Evolutionary conservation across 2,888 invertebrate genomes (phyloP).

Genomic region (Caenorhabditis doughertyi): DNA sequence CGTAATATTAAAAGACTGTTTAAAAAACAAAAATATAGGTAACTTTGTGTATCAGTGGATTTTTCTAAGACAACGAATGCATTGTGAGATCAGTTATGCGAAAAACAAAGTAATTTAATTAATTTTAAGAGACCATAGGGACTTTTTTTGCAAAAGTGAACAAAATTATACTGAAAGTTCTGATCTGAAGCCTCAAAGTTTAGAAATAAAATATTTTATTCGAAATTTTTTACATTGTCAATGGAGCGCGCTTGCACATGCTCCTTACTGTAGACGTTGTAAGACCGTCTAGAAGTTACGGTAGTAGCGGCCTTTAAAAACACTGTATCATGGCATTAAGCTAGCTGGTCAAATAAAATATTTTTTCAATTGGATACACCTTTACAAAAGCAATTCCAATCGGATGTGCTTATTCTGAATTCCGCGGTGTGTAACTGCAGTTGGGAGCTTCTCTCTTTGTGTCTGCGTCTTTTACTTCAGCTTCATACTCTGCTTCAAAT

Average conservation of each 20-base stretch:
- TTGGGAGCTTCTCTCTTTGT: slow-evolving; percentile 22
- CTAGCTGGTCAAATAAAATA: no score
- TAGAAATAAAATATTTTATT: slow-evolving; percentile 1
- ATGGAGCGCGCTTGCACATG: slow-evolving; percentile 26
- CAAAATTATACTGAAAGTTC: neutral
- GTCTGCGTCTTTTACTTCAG: slow-evolving; percentile 42
- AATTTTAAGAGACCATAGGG: no score
- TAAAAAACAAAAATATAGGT: no score
- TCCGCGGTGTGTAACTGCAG: neutral
- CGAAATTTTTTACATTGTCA: slow-evolving; percentile 20
- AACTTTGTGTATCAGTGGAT: no score
- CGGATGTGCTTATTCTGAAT: neutral
- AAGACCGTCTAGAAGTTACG: neutral
- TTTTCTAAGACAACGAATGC: no score
- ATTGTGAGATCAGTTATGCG: no score
- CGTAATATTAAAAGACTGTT: no score
- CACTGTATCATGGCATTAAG: slow-evolving; percentile 35
- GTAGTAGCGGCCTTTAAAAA: slow-evolving; percentile 21
- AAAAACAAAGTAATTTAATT: no score
- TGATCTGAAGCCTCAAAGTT: neutral
- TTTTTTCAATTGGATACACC: no score
- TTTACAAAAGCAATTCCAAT: neutral
- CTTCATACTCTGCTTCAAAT: slow-evolving; percentile 1
- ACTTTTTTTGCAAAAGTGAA: no score
- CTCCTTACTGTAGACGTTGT: slow-evolving; percentile 6